Evolutionary conservation across 2,113 vertebrate species (phyloP), one percentile per base, ranked within the genome.

Genomic region (Antechinus stuartii): DNA sequence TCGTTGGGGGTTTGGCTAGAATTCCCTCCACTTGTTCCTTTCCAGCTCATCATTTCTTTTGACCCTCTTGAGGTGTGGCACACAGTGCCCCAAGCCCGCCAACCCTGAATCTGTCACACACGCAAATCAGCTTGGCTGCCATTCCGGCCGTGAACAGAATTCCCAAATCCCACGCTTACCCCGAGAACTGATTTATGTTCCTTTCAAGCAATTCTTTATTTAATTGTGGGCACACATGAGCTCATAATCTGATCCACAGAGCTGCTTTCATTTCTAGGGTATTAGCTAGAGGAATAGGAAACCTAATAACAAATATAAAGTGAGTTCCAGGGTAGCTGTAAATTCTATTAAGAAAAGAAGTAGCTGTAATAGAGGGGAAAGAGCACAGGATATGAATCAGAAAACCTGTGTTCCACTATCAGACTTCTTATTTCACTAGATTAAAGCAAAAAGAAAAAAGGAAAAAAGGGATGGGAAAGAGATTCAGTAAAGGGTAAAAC

Each of bases 261-360:
- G 53, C 50, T 96, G 54, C 93, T 95, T 96, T 96, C 50, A 94
- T 94, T 97, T 93, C 92, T 93, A 35, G 57, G 76, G 49, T 96
- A 93, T 95, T 96, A 95, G 92, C 93, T 95, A 56, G 89, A 96
- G 91, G 53, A 94, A 5, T 95, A 95, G 54, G n/a, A 95, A 94
- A 94, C 92, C 56, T 56, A 97, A 96, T 96, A 57, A 92, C 93
- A 97, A 92, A 84, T 9, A 92, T 56, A 50, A 54, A 54, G 93
- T 94, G 50, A 76, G 27, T 90, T 92, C 93, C 94, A 96, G 91
- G 49, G 96, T 50, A 95, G 92, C 94, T 84, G 19, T 52, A 94
- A 90, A 57, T 91, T 93, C 46, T 91, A 30, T 90, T 90, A 49
- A 90, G 49, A 90, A 50, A 42, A 76, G 68, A 76, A 76, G n/a